Evolutionary conservation across 2,797 vertebrate genomes (phyloP).

Genomic region (Esox masquinongy): DNA sequence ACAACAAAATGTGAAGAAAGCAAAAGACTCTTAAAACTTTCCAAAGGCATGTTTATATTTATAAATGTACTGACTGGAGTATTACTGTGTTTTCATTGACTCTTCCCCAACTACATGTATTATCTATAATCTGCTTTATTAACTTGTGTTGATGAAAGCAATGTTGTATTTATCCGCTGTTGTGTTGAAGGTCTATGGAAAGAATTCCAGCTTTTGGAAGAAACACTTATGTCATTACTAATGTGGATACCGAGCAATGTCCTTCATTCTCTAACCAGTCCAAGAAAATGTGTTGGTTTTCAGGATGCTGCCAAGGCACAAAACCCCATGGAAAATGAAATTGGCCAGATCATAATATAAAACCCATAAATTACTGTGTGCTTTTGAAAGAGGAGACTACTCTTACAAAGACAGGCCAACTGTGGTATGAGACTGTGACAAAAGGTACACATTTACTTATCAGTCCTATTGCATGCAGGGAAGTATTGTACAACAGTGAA

Average conservation of each 20-base stretch:
- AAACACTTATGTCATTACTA: not conserved
- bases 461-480: not conserved
- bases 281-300: slow-evolving; percentile 15
- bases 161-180: not conserved
- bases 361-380: slow-evolving; percentile 16
- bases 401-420: not conserved
- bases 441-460: not conserved
- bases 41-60: no score
- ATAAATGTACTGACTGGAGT: no score
- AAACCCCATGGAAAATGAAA: slow-evolving; percentile 45
- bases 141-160: not conserved
- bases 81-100: not conserved
- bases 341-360: slow-evolving; percentile 24
- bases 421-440: not conserved
- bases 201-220: not conserved
- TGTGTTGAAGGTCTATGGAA: not conserved
- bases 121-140: not conserved
- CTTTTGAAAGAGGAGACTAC: not conserved
- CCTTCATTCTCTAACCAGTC: slow-evolving; percentile 1
- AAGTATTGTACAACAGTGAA: not conserved
- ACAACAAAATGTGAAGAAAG: no score
- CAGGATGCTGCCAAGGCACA: slow-evolving; percentile 15
- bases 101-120: not conserved
- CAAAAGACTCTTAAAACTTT: no score
- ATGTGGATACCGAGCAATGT: not conserved